Base-by-base conservation (phyloP, 2,797 vertebrate genomes). In the Acrocephalus scirpaceus region DNA sequence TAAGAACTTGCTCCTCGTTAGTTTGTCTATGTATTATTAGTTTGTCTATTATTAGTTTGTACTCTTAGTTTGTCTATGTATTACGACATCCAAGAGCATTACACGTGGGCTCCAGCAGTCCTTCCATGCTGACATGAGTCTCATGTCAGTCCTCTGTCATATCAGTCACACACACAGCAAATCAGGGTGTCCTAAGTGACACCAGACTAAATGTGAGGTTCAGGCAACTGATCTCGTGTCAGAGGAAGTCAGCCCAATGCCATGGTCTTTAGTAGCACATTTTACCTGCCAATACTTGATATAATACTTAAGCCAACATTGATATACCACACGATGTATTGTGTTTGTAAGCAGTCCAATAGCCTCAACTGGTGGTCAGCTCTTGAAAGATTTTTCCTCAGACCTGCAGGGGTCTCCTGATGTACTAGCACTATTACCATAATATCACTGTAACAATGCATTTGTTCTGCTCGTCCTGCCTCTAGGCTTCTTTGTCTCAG, bases 91-190 rank as follows among this genome's bases (percentile, higher is more conserved):
- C 50, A 61, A 15, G 13, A 36, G 20, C 11, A 5, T 34, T 44
- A 34, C 19, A n/a, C 5, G 8, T 58, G 44, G 25, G 25, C 42
- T 86, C 26, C 57, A 80, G 34, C n/a, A 83, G 34, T 25, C 6
- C 1, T 15, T 77, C 19, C 69, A 64, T 12, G 10, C 27, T 20
- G 50, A 74, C n/a, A 42, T 0, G 0, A 38, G 12, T 50, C 42
- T 64, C 32, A 9, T 16, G 1, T 23, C 69, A 25, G 11, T 64
- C 21, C 25, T 64, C 7, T 0, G 0, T 45, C 38, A 1, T 30
- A 45, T 71, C 58, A 57, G 50, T 38, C 69, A 83, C 8, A 10
- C 5, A 29, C 57, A 36, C 3, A 30, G 21, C 45, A 67, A 71
- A 42, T 18, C 27, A 66, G 32, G 38, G 11, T n/a, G 42, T 30